These are phyloP conservation scores for Plecotus auritus DNA, from an alignment of 2,113 vertebrate genomes.

Conservation along the genomic window DNA sequence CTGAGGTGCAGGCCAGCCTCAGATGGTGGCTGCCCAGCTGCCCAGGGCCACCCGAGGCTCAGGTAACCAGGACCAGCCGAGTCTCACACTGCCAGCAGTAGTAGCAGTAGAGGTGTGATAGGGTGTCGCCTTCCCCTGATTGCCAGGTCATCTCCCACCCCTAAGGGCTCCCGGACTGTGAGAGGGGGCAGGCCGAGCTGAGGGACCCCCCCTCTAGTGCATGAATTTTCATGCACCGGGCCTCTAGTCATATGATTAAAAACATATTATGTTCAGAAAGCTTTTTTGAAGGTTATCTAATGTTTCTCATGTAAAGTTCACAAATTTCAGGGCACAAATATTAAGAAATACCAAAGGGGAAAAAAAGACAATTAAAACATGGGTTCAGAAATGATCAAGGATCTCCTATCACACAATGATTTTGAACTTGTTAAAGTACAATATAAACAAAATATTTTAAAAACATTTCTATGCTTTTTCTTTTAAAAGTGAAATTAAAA, in stretches of 20 bases:
- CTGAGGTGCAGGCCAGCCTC: no score
- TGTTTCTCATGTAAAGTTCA: neutral
- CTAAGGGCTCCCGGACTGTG: no score
- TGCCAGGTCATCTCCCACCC: no score
- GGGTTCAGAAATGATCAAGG: neutral
- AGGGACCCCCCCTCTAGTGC: no score
- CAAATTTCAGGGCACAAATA: neutral
- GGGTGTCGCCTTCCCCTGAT: no score
- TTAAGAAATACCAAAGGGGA: neutral
- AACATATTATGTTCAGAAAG: neutral
- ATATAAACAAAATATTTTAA: neutral
- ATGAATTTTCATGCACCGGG: no score
- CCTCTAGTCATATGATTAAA: neutral
- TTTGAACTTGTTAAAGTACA: constrained; percentile 31
- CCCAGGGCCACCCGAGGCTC: no score
- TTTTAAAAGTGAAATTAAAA: constrained; percentile 38
- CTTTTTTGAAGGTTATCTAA: neutral
- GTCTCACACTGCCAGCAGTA: no score
- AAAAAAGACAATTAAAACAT: neutral
- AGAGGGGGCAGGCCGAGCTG: no score
- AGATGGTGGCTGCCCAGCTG: no score
- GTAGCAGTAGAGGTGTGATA: no score
- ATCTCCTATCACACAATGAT: neutral
- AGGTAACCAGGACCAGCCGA: no score
- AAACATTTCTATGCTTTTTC: neutral